Evolutionary conservation across 2,888 invertebrate species (phyloP), one percentile per base, ranked within the genome.

Genomic region (Tetragnatha montana): DNA sequence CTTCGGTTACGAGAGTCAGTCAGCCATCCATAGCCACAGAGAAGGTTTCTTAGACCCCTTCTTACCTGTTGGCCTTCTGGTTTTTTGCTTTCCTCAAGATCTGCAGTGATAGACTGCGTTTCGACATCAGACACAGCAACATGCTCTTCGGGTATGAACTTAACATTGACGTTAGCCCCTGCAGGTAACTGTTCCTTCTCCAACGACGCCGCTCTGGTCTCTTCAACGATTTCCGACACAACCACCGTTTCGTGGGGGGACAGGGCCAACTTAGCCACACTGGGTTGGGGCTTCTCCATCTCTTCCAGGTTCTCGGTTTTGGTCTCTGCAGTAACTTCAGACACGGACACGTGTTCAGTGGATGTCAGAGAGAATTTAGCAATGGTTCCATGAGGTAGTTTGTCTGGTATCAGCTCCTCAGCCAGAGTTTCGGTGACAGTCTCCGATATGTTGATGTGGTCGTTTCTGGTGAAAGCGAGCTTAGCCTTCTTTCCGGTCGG

Each of bases 11-110:
- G 22, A 22, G 76, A 82, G 69, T 81, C 71, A 78, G 35, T 35
- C 69, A 75, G 81, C 68, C 78, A 88, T 71, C 88, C 88, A 81
- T 69, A 47, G 71, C 22, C 35, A 51, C 6, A 51, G 70, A 21
- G 21, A 49, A 76, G 80, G 74, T 22, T 69, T 73, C 75, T 81
- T 4, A 51, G 47, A 47, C 19, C 76, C 71, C 85, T 51, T 75
- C 89, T 89, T 91, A 90, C 91, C 91, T 91, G 89, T 80, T 86
- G 88, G 76, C 78, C 79, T 71, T 91, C 91, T 21, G 88, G 91
- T 73, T 83, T 85, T 84, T 89, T 89, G 21, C 81, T 88, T 68
- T 90, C 90, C 68, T 81, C 81, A 12, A 91, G 83, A 17, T 91
- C 91, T n/a, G 84, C 87, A 74, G 91, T 75, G 17, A 90, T 81